Conservation (phyloP, 2,797 vertebrate genomes). For the Gymnoscopelus braueri region DNA sequence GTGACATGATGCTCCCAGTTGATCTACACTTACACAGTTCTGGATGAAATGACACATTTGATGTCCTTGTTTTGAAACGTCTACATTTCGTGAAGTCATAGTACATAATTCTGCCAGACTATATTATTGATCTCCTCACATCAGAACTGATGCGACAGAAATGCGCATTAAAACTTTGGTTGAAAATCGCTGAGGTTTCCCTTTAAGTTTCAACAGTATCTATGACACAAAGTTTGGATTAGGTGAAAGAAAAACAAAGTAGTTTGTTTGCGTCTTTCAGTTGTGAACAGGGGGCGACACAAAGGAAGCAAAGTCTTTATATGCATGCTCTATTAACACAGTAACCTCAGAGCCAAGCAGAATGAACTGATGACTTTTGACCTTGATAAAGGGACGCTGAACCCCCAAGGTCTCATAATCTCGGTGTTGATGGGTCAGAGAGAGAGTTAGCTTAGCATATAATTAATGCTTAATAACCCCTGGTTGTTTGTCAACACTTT, state of each 20-base stretch:
- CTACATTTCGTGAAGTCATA: too few species aligned
- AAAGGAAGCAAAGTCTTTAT: conserved; percentile 25
- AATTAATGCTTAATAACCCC: conserved; percentile 86
- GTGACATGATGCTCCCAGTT: too few species aligned
- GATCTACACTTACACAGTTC: too few species aligned
- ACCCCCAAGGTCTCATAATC: conserved; percentile 79
- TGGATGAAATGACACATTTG: too few species aligned
- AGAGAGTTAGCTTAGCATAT: conserved; percentile 83
- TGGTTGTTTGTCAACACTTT: conserved; percentile 86
- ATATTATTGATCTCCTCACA: too few species aligned
- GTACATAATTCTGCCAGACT: too few species aligned
- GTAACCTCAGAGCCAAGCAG: conserved; percentile 64
- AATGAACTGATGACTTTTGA: conserved; percentile 77
- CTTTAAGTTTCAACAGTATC: neutral
- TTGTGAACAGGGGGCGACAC: conserved; percentile 11
- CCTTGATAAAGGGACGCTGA: conserved; percentile 80
- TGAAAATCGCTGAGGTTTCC: conserved; percentile 18
- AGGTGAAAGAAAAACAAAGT: conserved; percentile 18
- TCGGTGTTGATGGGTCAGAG: conserved; percentile 74
- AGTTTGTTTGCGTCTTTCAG: conserved; percentile 42
- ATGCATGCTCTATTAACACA: conserved; percentile 55
- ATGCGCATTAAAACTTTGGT: too few species aligned
- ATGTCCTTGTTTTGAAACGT: too few species aligned
- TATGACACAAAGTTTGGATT: conserved; percentile 14
- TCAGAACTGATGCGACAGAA: too few species aligned